These are phyloP conservation scores for Aleiodes sp. DNA, from an alignment of 1,140 invertebrate genomes.

Conservation along the genomic window DNA sequence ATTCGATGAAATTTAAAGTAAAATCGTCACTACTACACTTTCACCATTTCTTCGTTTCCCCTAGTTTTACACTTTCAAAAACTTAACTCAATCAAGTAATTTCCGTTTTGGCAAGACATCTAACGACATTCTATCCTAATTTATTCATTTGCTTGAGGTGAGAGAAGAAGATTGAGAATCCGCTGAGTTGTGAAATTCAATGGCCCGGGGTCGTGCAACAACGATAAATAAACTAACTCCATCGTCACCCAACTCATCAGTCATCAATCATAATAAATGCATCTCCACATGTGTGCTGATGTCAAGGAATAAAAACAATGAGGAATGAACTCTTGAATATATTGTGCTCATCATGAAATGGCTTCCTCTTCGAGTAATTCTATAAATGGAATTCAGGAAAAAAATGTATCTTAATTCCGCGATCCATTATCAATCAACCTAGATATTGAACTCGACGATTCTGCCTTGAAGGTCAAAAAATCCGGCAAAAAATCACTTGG, in stretches of 20 bases:
- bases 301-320: no score
- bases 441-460: no score
- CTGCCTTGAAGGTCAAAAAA: no score
- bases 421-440: no score
- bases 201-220: constrained; percentile 4
- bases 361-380: no score
- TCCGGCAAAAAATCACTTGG: no score
- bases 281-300: no score
- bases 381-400: no score
- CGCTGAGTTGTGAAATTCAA: not conserved
- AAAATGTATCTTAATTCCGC: no score
- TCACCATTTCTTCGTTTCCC: not conserved
- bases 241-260: constrained; percentile 1
- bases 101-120: not conserved
- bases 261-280: not conserved
- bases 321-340: no score
- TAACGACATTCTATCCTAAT: not conserved
- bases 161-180: not conserved
- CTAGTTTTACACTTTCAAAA: not conserved
- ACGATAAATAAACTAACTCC: not conserved
- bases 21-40: not conserved
- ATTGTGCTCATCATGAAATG: no score
- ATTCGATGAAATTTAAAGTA: not conserved
- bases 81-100: not conserved
- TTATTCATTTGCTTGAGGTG: no score